phyloP scores from a whole-genome alignment of 2,888 invertebrate genomes.

The Coelopa pilipes region DNA sequence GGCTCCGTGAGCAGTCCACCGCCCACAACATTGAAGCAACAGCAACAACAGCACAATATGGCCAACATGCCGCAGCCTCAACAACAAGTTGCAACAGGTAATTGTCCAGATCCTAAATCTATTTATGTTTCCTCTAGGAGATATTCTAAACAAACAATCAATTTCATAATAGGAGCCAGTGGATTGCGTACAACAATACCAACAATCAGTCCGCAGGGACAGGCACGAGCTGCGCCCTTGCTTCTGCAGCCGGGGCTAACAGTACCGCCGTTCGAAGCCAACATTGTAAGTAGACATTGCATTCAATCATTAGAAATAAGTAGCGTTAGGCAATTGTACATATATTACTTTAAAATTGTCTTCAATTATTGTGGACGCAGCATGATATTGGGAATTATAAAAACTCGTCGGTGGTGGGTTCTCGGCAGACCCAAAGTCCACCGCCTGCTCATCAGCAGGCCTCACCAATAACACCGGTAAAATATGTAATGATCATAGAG shows the following conservation, averaged over 20 bases:
- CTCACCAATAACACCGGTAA: slow-evolving; percentile 78
- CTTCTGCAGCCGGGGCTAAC: slow-evolving; percentile 70
- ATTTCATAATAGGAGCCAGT: slow-evolving; percentile 64
- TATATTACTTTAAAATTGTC: not conserved
- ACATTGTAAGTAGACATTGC: slow-evolving; percentile 73
- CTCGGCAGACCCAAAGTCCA: slow-evolving; percentile 73
- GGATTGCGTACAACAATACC: slow-evolving; percentile 72
- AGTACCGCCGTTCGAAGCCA: slow-evolving; percentile 73
- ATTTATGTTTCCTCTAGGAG: not conserved
- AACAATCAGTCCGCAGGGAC: slow-evolving; percentile 72
- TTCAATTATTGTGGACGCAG: slow-evolving; percentile 67
- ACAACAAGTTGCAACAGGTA: slow-evolving; percentile 27
- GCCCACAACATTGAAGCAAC: slow-evolving; percentile 55
- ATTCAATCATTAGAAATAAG: not conserved
- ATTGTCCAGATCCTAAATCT: not conserved
- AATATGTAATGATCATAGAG: slow-evolving; percentile 30
- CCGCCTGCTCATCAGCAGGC: slow-evolving; percentile 87
- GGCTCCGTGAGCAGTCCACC: slow-evolving; percentile 72
- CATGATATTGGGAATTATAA: slow-evolving; percentile 69
- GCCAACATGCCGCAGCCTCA: slow-evolving; percentile 11
- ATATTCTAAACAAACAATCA: not conserved
- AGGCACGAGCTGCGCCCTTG: slow-evolving; percentile 69
- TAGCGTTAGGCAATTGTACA: not conserved
- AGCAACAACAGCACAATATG: slow-evolving; percentile 48
- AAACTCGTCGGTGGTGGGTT: slow-evolving; percentile 64